phyloP scores from a whole-genome alignment of 2,888 invertebrate genomes.

The Eupithecia insigniata region DNA sequence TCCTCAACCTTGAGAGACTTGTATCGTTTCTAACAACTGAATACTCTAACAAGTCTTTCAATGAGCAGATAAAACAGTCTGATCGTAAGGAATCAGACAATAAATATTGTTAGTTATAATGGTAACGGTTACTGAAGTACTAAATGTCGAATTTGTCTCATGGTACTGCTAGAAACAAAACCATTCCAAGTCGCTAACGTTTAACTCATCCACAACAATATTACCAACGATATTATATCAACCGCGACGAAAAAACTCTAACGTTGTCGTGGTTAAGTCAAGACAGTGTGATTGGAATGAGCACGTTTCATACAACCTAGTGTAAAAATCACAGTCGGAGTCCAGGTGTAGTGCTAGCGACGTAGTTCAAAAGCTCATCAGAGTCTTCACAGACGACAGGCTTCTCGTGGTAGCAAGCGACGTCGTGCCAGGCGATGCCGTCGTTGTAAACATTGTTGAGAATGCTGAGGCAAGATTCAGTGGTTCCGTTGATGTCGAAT shows the following conservation, averaged over 20 bases:
- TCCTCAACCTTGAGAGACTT: neutral
- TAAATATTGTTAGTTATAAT: slow-evolving; percentile 31
- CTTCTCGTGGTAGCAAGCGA: slow-evolving; percentile 96
- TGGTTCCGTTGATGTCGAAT: slow-evolving; percentile 94
- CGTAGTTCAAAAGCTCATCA: slow-evolving; percentile 93
- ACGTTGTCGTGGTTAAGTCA: neutral
- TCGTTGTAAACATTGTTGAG: slow-evolving; percentile 97
- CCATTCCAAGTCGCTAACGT: neutral
- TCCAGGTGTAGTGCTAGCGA: slow-evolving; percentile 92
- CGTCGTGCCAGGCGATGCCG: slow-evolving; percentile 97
- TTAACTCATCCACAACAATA: neutral
- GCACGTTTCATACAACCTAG: slow-evolving; percentile 19
- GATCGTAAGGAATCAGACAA: slow-evolving; percentile 24
- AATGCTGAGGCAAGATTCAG: slow-evolving; percentile 93
- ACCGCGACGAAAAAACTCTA: neutral
- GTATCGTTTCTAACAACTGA: neutral
- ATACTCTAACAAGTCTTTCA: neutral
- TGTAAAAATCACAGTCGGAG: slow-evolving; percentile 87
- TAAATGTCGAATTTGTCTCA: slow-evolving; percentile 6
- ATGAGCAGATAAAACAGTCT: slow-evolving; percentile 8
- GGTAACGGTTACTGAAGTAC: slow-evolving; percentile 21
- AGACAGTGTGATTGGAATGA: neutral
- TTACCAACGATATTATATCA: neutral
- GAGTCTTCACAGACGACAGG: slow-evolving; percentile 96
- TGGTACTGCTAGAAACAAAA: slow-evolving; percentile 17